phyloP scores from a whole-genome alignment of 2,888 invertebrate species.

The Chorisops tibialis region DNA sequence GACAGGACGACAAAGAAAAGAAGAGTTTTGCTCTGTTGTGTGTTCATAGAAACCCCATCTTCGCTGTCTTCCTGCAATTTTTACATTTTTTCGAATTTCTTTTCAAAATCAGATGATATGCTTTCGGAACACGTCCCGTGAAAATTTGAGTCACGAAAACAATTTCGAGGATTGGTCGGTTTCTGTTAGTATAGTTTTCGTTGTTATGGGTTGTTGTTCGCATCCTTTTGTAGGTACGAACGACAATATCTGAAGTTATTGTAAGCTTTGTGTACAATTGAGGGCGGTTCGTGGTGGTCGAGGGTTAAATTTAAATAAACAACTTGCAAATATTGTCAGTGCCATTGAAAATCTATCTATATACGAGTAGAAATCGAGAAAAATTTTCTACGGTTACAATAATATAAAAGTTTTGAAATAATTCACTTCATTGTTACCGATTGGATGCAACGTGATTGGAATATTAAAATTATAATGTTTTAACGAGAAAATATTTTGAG shows the following conservation, averaged over 20 bases:
- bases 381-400: conserved; percentile 7
- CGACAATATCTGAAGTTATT: conserved; percentile 28
- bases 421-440: conserved; percentile 25
- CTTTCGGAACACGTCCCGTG: conserved; percentile 51
- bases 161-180: conserved; percentile 51
- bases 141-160: conserved; percentile 54
- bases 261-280: conserved; percentile 26
- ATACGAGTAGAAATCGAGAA: not conserved
- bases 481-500: no score
- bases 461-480: conserved; percentile 4
- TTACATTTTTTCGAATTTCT: conserved; percentile 12
- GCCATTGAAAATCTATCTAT: not conserved
- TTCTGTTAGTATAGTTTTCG: conserved; percentile 33
- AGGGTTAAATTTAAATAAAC: conserved; percentile 32
- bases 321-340: conserved; percentile 31
- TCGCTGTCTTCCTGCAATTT: not conserved
- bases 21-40: not conserved
- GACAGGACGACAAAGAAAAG: conserved; percentile 3
- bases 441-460: conserved; percentile 15
- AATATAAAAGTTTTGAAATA: conserved; percentile 14
- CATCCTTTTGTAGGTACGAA: conserved; percentile 26
- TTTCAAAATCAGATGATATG: conserved; percentile 52
- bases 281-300: conserved; percentile 6
- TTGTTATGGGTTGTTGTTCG: conserved; percentile 34
- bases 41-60: conserved; percentile 4